phyloP scores from a whole-genome alignment of 2,113 vertebrate species.

The Siniperca chuatsi region DNA sequence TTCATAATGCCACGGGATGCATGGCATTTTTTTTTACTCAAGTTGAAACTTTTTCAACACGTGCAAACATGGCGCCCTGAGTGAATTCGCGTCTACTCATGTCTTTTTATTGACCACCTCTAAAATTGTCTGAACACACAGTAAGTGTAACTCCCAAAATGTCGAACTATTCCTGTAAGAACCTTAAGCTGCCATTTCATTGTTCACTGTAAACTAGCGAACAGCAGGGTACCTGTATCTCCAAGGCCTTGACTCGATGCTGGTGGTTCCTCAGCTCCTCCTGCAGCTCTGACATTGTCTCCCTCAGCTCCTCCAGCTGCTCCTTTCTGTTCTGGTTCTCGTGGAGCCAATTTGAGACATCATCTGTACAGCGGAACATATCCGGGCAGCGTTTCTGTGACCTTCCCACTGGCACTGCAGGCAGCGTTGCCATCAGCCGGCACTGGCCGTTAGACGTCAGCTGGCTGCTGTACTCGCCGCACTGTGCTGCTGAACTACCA shows the following conservation, averaged over 20 bases:
- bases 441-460: slow-evolving; percentile 82
- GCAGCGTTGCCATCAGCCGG: slow-evolving; percentile 80
- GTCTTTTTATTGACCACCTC: not conserved
- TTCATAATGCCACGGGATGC: too few species aligned
- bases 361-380: slow-evolving; percentile 87
- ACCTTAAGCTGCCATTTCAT: slow-evolving; percentile 1
- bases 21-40: too few species aligned
- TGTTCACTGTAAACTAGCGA: too few species aligned
- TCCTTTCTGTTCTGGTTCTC: slow-evolving; percentile 87
- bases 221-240: slow-evolving; percentile 51
- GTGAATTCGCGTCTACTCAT: not conserved
- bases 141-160: too few species aligned
- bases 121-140: not conserved
- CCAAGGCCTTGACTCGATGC: slow-evolving; percentile 51
- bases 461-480: slow-evolving; percentile 61
- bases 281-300: slow-evolving; percentile 84
- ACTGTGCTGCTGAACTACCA: not conserved
- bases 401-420: slow-evolving; percentile 75
- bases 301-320: slow-evolving; percentile 84
- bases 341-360: slow-evolving; percentile 86
- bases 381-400: slow-evolving; percentile 82
- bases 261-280: slow-evolving; percentile 84
- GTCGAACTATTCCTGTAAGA: not conserved
- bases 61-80: not conserved
- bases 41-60: too few species aligned